A percentile compares a stretch with the other conserved stretches of the same genome.
These are phyloP conservation scores for Nasonia giraulti DNA, from an alignment of 1,140 invertebrate species.

Conservation along the genomic window DNA sequence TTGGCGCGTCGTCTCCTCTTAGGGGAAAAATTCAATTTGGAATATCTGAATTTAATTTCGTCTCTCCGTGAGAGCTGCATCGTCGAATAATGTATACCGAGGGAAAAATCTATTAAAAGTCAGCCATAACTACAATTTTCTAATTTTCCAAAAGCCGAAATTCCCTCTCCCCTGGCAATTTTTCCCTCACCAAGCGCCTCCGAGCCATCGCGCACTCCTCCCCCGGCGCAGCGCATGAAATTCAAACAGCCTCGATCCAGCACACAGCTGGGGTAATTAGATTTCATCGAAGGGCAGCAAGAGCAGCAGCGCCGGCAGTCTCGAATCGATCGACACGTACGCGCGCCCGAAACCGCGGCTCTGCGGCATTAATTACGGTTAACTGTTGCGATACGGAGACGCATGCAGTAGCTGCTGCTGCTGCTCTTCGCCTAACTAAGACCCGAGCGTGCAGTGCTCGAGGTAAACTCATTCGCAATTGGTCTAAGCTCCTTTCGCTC, in stretches of 20 bases:
- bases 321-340: background rate
- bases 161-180: background rate
- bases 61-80: background rate
- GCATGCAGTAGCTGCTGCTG: background rate
- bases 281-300: background rate
- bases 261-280: background rate
- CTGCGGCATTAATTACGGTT: slow-evolving; percentile 22
- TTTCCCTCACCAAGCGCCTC: background rate
- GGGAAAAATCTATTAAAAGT: background rate
- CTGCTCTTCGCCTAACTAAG: background rate
- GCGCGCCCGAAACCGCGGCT: background rate
- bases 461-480: slow-evolving; percentile 20
- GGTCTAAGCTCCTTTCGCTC: background rate
- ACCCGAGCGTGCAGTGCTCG: background rate
- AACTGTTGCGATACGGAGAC: slow-evolving; percentile 17
- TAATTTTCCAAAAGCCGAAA: background rate
- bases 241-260: background rate
- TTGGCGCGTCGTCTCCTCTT: background rate
- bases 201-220: background rate
- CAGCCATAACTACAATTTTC: background rate
- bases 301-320: background rate
- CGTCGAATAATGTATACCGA: background rate
- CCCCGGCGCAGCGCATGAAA: slow-evolving; percentile 3
- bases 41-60: slow-evolving; percentile 19
- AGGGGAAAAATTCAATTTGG: slow-evolving; percentile 16